Conservation (phyloP, 2,113 vertebrate species). For the Rhombomys opimus region DNA sequence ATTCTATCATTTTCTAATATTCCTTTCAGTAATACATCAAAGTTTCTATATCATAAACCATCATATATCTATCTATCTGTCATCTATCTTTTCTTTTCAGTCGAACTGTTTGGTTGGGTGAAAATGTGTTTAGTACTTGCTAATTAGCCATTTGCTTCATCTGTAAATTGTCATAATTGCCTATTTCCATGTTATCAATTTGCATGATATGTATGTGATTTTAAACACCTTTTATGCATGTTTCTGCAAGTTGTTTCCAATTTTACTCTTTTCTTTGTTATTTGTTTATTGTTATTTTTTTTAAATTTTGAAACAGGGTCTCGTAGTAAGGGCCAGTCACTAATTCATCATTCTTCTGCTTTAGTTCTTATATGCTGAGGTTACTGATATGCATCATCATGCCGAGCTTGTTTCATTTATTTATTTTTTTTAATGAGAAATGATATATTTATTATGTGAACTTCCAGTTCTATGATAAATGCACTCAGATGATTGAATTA, state of each 20-base stretch:
- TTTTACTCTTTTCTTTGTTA: not conserved
- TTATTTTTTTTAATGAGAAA: slow-evolving; percentile 28
- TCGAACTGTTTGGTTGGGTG: not conserved
- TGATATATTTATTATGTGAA: not conserved
- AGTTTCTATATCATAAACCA: not conserved
- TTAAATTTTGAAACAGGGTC: not conserved
- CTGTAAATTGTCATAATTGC: not conserved
- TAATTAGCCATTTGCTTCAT: not conserved
- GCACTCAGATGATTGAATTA: not conserved
- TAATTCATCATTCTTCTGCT: not conserved
- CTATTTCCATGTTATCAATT: not conserved
- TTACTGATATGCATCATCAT: not conserved
- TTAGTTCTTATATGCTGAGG: not conserved
- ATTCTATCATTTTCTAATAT: not conserved
- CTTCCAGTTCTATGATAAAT: not conserved
- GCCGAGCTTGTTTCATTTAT: too few species aligned
- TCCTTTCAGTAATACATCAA: not conserved
- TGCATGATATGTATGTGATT: not conserved
- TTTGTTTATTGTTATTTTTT: not conserved
- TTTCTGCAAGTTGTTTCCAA: not conserved
- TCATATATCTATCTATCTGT: not conserved
- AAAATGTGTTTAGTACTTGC: not conserved
- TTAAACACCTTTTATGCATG: not conserved
- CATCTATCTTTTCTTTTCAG: not conserved
- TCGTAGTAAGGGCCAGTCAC: not conserved